Conservation (phyloP, 2,797 vertebrate genomes). For the Argyrosomus regius region DNA sequence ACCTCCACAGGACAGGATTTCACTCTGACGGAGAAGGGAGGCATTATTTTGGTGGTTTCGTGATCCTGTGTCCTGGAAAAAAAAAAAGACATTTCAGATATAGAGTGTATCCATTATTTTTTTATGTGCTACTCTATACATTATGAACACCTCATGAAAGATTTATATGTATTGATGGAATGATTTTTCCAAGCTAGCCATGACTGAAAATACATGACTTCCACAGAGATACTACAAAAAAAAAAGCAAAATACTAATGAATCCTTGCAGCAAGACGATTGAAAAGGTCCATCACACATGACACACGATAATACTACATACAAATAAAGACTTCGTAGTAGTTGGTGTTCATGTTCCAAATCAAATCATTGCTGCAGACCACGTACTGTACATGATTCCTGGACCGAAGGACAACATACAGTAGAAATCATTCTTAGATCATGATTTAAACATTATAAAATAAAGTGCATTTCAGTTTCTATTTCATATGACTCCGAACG, state of each 20-base stretch:
- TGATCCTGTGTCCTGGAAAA: neutral
- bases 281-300: neutral
- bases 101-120: no score
- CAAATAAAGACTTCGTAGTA: neutral
- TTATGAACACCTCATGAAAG: no score
- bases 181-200: neutral
- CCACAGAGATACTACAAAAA: neutral
- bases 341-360: neutral
- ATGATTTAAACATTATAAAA: neutral
- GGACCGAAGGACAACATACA: neutral
- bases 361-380: neutral
- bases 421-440: neutral
- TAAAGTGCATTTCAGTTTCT: neutral
- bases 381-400: neutral
- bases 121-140: no score
- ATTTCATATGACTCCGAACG: neutral
- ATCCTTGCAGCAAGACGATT: neutral
- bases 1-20: conserved; percentile 7
- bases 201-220: neutral
- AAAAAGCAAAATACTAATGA: neutral
- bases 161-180: no score
- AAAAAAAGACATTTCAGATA: neutral
- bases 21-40: neutral
- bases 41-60: neutral
- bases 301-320: neutral